A percentile compares a stretch with the other conserved stretches of the same genome.
phyloP scores from a whole-genome alignment of 1,140 invertebrate species.

The Leptoteleia sp. region DNA sequence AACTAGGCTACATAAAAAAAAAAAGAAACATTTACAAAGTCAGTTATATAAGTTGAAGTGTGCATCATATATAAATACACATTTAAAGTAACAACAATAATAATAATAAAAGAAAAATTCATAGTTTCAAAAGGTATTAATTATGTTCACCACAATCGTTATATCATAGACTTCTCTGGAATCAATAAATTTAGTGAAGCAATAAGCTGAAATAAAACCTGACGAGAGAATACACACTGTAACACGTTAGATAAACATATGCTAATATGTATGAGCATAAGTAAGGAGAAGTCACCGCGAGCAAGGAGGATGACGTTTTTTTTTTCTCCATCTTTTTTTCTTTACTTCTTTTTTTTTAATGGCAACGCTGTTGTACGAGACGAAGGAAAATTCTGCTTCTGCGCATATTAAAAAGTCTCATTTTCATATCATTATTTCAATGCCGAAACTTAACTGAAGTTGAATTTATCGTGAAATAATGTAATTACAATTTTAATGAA shows the following conservation, averaged over 20 bases:
- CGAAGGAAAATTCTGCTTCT: too few relatives aligned
- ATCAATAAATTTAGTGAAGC: slow-evolving; percentile 21
- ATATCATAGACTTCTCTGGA: not conserved
- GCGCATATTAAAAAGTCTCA: too few relatives aligned
- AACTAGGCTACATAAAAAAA: not conserved
- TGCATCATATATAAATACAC: not conserved
- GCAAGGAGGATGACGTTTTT: slow-evolving; percentile 7
- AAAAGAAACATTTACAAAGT: too few relatives aligned
- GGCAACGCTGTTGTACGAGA: not conserved
- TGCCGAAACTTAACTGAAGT: too few relatives aligned
- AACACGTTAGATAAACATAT: slow-evolving; percentile 20
- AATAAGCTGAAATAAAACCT: slow-evolving; percentile 14
- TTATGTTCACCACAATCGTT: not conserved
- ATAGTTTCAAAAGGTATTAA: not conserved
- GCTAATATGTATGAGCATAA: slow-evolving; percentile 17
- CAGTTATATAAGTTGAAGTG: not conserved
- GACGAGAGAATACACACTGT: slow-evolving; percentile 4
- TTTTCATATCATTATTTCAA: too few relatives aligned
- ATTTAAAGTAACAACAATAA: too few relatives aligned
- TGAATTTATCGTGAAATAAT: too few relatives aligned
- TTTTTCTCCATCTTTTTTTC: too few relatives aligned
- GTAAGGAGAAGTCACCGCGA: slow-evolving; percentile 10
- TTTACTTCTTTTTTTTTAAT: too few relatives aligned
- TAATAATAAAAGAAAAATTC: too few relatives aligned
- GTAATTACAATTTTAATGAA: too few relatives aligned